These are phyloP conservation scores for Ramphastos sulfuratus DNA, from an alignment of 2,113 vertebrate species.

Conservation along the genomic window DNA sequence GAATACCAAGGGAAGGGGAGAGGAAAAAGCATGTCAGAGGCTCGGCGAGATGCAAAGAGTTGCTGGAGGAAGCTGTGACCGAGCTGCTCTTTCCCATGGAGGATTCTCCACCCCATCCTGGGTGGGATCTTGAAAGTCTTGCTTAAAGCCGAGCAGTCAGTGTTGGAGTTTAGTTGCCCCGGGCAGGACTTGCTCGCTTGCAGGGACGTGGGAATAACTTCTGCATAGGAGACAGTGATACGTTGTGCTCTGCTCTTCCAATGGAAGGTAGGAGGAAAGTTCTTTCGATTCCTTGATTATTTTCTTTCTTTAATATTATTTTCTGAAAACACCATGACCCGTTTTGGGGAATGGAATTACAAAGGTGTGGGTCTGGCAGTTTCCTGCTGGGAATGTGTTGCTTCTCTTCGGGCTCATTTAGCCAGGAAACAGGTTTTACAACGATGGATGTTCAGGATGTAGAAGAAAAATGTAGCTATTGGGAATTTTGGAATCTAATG, in stretches of 20 bases:
- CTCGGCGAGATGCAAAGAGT: not conserved
- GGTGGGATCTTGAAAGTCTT: conserved; percentile 42
- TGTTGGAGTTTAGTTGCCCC: not conserved
- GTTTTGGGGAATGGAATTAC: fast-evolving
- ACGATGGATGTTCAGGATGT: not conserved
- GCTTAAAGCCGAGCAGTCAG: conserved; percentile 38
- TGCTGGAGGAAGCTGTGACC: conserved; percentile 13
- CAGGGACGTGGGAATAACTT: not conserved
- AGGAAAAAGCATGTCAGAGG: not conserved
- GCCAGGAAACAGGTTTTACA: not conserved
- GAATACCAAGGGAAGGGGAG: not conserved
- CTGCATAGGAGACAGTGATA: not conserved
- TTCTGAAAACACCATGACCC: not conserved
- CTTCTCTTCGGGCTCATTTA: not conserved
- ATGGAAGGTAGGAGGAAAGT: conserved; percentile 55
- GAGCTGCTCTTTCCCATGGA: conserved; percentile 48
- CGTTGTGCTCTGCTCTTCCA: not conserved
- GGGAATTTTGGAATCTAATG: too few relatives aligned
- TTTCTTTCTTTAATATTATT: not conserved
- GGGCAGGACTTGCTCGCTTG: not conserved
- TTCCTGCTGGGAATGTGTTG: not conserved
- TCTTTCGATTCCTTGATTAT: not conserved
- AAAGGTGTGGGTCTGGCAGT: not conserved
- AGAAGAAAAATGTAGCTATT: fast-evolving
- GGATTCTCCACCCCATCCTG: conserved; percentile 65